Evolutionary conservation across 2,113 vertebrate species (phyloP).

Genomic region (Eptatretus burgeri): DNA sequence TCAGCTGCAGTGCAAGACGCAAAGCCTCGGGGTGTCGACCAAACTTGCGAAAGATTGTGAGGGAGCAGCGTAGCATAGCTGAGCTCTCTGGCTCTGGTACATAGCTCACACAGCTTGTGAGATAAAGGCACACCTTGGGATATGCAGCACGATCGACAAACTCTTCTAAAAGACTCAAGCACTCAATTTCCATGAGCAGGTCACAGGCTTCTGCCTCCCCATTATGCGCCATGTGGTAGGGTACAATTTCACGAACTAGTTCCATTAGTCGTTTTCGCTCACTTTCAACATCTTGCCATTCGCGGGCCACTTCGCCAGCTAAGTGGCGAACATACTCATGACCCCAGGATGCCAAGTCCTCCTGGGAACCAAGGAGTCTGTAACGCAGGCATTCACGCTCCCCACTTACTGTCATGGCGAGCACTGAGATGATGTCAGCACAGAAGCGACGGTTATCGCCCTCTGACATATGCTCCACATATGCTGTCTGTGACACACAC

Average conservation of each 20-base stretch:
- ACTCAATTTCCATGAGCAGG: constrained; percentile 88
- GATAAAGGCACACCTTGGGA: constrained; percentile 85
- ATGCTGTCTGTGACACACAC: no score
- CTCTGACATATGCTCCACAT: background rate
- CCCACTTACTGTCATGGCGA: constrained; percentile 94
- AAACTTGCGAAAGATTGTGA: constrained; percentile 83
- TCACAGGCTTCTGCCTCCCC: constrained; percentile 90
- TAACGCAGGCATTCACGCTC: constrained; percentile 90
- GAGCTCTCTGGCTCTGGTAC: constrained; percentile 90
- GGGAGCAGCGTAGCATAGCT: constrained; percentile 52
- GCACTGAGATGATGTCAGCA: constrained; percentile 74
- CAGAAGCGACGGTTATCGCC: constrained; percentile 38
- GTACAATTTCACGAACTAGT: constrained; percentile 71
- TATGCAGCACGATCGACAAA: constrained; percentile 89
- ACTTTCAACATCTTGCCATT: constrained; percentile 92
- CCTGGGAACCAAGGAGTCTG: constrained; percentile 63
- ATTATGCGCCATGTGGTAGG: constrained; percentile 95
- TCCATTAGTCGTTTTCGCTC: constrained; percentile 51
- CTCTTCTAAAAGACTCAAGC: constrained; percentile 71
- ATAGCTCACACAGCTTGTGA: constrained; percentile 93
- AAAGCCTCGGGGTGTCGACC: constrained; percentile 73
- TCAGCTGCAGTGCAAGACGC: constrained; percentile 73
- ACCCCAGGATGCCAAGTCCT: constrained; percentile 81
- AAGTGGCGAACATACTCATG: constrained; percentile 90
- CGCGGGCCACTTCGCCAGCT: constrained; percentile 79